phyloP scores from a whole-genome alignment of 2,113 vertebrate species.

The Gasterosteus nipponicus region DNA sequence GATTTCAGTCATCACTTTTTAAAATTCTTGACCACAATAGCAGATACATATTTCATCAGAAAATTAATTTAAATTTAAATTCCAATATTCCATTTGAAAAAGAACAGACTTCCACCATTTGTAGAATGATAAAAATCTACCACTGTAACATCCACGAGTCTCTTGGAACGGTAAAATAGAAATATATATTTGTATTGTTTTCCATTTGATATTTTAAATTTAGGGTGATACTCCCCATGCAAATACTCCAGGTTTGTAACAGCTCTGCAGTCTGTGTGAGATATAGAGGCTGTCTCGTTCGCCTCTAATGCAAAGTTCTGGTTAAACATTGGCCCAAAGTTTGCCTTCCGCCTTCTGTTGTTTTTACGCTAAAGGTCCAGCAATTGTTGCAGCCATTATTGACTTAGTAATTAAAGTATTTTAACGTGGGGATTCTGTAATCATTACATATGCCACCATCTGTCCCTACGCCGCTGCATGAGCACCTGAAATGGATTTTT shows the following conservation, averaged over 20 bases:
- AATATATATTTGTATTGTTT: not conserved
- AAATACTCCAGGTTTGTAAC: not conserved
- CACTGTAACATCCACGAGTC: not conserved
- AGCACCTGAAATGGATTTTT: slow-evolving; percentile 77
- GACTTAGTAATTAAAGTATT: slow-evolving; percentile 99
- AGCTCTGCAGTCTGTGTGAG: not conserved
- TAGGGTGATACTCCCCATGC: not conserved
- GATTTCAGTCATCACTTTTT: not conserved
- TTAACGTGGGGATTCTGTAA: slow-evolving; percentile 98
- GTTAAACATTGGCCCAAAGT: slow-evolving; percentile 99
- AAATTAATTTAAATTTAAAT: not conserved
- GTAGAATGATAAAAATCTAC: not conserved
- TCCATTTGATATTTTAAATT: not conserved
- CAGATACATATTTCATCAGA: not conserved
- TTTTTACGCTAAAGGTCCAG: slow-evolving; percentile 93
- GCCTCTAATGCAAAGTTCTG: slow-evolving; percentile 93
- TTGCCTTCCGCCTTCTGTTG: slow-evolving; percentile 98
- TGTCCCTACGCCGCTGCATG: slow-evolving; percentile 82
- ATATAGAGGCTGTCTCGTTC: slow-evolving; percentile 68
- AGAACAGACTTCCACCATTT: not conserved
- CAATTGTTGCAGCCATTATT: slow-evolving; percentile 95
- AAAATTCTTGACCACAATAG: not conserved
- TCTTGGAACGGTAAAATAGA: not conserved
- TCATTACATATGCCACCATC: slow-evolving; percentile 96
- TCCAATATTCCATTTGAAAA: not conserved